These are phyloP conservation scores for Abramis brama DNA, from an alignment of 2,113 vertebrate genomes.

Conservation along the genomic window DNA sequence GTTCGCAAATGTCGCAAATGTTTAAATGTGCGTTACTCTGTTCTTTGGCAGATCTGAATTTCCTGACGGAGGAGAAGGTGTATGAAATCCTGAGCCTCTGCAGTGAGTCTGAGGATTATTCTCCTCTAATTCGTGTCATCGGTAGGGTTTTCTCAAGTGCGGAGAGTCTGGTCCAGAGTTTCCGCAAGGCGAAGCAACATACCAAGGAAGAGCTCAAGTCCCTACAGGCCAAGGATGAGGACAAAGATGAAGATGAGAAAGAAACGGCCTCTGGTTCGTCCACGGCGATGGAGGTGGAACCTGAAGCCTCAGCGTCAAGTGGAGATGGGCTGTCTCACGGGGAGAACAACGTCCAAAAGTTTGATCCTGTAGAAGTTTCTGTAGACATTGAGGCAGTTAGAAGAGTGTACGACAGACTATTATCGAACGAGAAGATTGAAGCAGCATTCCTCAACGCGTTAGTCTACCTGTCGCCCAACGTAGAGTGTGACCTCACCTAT, in stretches of 20 bases:
- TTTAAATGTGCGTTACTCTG: background rate
- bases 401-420: slow-evolving; percentile 88
- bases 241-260: slow-evolving; percentile 98
- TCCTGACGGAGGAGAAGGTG: slow-evolving; percentile 90
- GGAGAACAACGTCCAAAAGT: slow-evolving; percentile 76
- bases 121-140: slow-evolving; percentile 88
- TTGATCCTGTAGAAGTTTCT: slow-evolving; percentile 83
- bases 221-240: slow-evolving; percentile 95
- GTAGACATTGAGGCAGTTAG: slow-evolving; percentile 91
- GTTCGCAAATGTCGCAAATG: background rate
- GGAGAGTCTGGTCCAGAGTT: slow-evolving; percentile 90
- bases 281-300: slow-evolving; percentile 87
- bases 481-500: slow-evolving; percentile 97
- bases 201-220: slow-evolving; percentile 89
- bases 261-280: slow-evolving; percentile 82
- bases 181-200: slow-evolving; percentile 84
- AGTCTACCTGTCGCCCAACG: slow-evolving; percentile 92
- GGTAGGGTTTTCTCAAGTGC: slow-evolving; percentile 93
- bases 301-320: slow-evolving; percentile 81
- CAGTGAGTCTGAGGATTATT: slow-evolving; percentile 87
- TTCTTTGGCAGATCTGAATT: slow-evolving; percentile 84
- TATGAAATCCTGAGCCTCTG: slow-evolving; percentile 90
- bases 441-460: slow-evolving; percentile 94
- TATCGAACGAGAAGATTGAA: slow-evolving; percentile 90
- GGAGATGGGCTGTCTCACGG: slow-evolving; percentile 79